Evolutionary conservation across 2,113 vertebrate species (phyloP), one percentile per base, ranked within the genome.

Genomic region (Notothenia coriiceps): DNA sequence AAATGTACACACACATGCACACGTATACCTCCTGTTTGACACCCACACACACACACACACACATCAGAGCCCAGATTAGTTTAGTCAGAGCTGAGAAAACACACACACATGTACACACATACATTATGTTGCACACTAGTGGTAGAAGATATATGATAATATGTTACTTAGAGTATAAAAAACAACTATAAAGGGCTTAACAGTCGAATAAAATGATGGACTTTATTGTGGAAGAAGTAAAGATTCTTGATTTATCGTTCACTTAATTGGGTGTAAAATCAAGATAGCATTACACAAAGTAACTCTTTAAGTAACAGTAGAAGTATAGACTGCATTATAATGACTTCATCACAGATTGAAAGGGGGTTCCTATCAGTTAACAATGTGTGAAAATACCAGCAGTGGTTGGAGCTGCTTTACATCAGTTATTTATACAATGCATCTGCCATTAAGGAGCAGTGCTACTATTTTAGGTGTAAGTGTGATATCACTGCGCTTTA

Each of bases 1-100:
- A 89, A 40, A 91, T 86, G 82, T 52, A 59, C 56, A 67, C 71
- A 85, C 80, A 71, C 85, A 83, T 29, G 66, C 67, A 80, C 79
- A 35, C 77, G 57, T 77, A 29, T 29, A 79, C 80, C 62, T 87
- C 74, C 81, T 79, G 84, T 77, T 76, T 69, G 76, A 86, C 51
- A n/a, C 40, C 52, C 61, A 50, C 61, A 29, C 52, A 33, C 62
- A 64, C 63, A 72, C 50, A 72, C 61, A 80, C 71, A 74, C 33
- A 49, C 49, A 83, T 64, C 76, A 62, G 73, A 81, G 70, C 17
- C 17, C 72, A 63, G 51, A 78, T 84, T 62, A 70, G 69, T 72
- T 84, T 82, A 78, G 79, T 86, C 83, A 86, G 85, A 85, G 60
- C 22, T 73, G 63, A 83, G 70, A 18, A 77, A 66, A 73, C 55